Conservation (phyloP, 2,797 vertebrate genomes). For the Pseudochirops corinnae region DNA sequence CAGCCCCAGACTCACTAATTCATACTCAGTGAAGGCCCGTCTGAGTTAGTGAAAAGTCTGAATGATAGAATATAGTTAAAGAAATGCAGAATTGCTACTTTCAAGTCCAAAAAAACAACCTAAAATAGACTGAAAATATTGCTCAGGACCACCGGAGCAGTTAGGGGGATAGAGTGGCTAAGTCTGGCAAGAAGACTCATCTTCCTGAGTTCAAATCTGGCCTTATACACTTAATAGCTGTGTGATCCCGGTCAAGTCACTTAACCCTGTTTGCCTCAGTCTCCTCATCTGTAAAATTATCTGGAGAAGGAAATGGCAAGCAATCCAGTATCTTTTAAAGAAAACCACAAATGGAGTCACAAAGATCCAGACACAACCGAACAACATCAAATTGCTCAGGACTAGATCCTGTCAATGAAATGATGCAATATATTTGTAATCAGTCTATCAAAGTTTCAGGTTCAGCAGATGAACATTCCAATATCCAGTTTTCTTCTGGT, state of each 20-base stretch:
- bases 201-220: constrained; percentile 54
- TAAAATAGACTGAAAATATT: not conserved
- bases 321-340: not conserved
- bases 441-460: constrained; percentile 60
- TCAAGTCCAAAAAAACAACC: constrained; percentile 29
- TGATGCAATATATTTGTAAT: constrained; percentile 59
- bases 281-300: not conserved
- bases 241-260: not conserved
- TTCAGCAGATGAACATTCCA: constrained; percentile 58
- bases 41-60: constrained; percentile 49
- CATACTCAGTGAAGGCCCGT: constrained; percentile 37
- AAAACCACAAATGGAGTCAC: not conserved
- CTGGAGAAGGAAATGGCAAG: not conserved
- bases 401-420: constrained; percentile 55
- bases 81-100: constrained; percentile 58
- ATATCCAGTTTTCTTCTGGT: constrained; percentile 62
- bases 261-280: not conserved
- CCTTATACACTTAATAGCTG: not conserved
- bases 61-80: constrained; percentile 64
- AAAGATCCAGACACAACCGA: not conserved
- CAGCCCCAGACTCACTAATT: constrained; percentile 61
- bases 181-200: constrained; percentile 2
- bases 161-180: not conserved
- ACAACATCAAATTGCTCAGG: constrained; percentile 48
- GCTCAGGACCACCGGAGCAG: not conserved